Conservation (phyloP, 2,888 invertebrate genomes). For the Parnassius smintheus region DNA sequence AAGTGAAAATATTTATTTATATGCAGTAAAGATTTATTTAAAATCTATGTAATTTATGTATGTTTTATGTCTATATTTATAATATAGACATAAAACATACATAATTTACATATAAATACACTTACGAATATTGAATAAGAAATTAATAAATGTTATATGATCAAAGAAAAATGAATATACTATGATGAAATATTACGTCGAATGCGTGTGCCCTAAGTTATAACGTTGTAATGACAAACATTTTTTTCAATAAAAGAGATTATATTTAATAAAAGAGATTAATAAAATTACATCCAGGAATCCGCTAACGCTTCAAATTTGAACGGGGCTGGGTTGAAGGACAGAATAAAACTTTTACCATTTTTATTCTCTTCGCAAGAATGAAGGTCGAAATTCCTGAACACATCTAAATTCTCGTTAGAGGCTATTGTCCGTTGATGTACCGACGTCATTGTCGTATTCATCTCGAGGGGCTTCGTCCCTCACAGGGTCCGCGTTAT, state of each 20-base stretch:
- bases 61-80: too few relatives aligned
- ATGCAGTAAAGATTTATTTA: too few relatives aligned
- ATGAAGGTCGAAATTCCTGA: conserved; percentile 26
- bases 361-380: conserved; percentile 24
- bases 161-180: too few relatives aligned
- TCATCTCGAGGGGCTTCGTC: conserved; percentile 12
- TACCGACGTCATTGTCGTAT: conserved; percentile 23
- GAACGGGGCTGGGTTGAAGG: conserved; percentile 6
- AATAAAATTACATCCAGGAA: conserved; percentile 20
- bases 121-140: too few relatives aligned
- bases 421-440: conserved; percentile 34
- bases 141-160: too few relatives aligned
- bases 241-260: conserved; percentile 14
- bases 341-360: conserved; percentile 23
- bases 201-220: too few relatives aligned
- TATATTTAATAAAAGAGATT: too few relatives aligned
- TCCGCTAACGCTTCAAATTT: conserved; percentile 2
- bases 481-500: background rate
- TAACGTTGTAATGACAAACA: conserved; percentile 5
- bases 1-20: too few relatives aligned
- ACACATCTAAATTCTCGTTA: conserved; percentile 38
- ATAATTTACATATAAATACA: too few relatives aligned
- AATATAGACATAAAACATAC: too few relatives aligned
- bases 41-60: too few relatives aligned
- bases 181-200: too few relatives aligned